These are phyloP conservation scores for Paramormyrops hopkinsi DNA, from an alignment of 2,797 vertebrate genomes.

Conservation along the genomic window DNA sequence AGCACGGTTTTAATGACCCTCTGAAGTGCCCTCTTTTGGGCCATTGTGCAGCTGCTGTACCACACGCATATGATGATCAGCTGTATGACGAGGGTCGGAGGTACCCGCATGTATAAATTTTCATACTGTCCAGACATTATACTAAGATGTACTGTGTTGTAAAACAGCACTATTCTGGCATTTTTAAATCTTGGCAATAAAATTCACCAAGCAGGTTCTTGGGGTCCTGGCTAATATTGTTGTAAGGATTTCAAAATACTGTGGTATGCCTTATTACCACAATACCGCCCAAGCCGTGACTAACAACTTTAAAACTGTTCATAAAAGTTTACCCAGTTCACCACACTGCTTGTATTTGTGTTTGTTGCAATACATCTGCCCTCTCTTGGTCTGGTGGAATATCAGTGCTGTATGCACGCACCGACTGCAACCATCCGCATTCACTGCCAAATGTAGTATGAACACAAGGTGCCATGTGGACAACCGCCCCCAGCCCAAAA, in stretches of 20 bases:
- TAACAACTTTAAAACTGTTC: not conserved
- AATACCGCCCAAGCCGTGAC: not conserved
- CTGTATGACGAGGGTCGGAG: not conserved
- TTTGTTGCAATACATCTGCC: not conserved
- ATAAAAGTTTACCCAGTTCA: not conserved
- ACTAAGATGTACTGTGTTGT: not conserved
- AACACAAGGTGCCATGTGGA: not conserved
- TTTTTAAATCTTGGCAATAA: not conserved
- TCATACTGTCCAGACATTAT: not conserved
- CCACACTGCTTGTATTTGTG: not conserved
- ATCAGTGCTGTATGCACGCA: not conserved
- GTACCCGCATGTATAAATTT: not conserved
- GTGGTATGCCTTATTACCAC: not conserved
- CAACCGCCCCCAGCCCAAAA: not conserved
- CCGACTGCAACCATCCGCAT: not conserved
- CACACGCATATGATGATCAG: not conserved
- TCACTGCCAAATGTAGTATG: not conserved
- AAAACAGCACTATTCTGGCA: slow-evolving; percentile 32
- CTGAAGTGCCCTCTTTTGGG: no score
- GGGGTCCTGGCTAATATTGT: not conserved
- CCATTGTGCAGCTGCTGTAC: no score
- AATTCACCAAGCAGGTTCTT: not conserved
- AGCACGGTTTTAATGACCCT: no score
- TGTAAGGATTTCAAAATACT: not conserved
- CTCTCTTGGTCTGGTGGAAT: not conserved